phyloP scores from a whole-genome alignment of 2,113 vertebrate genomes.

The Bufo gargarizans region DNA sequence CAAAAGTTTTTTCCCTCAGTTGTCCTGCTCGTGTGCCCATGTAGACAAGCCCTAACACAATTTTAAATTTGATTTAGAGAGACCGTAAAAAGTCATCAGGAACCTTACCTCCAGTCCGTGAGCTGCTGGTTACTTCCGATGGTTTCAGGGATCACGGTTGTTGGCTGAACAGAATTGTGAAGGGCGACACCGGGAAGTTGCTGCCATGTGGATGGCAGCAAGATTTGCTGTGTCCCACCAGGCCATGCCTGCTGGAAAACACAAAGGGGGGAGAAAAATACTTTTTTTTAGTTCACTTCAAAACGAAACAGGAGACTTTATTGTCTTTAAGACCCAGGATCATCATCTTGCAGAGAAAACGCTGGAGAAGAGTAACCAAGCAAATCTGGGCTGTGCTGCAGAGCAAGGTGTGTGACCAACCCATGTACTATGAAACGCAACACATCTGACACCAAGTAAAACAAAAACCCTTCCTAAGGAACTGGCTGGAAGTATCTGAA shows the following conservation, averaged over 20 bases:
- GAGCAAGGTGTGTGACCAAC: not conserved
- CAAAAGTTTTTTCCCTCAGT: too few species aligned
- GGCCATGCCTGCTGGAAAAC: constrained; percentile 94
- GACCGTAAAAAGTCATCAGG: not conserved
- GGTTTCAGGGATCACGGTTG: constrained; percentile 82
- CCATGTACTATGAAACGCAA: not conserved
- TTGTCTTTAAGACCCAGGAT: constrained; percentile 63
- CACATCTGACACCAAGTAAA: not conserved
- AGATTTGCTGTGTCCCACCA: constrained; percentile 92
- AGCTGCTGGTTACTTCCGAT: constrained; percentile 79
- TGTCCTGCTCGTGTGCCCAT: too few species aligned
- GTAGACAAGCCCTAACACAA: not conserved
- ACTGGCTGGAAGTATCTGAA: too few species aligned
- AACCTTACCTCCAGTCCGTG: constrained; percentile 85
- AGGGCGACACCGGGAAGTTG: constrained; percentile 93
- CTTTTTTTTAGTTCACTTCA: constrained; percentile 63
- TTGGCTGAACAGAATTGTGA: constrained; percentile 87
- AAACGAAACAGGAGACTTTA: constrained; percentile 62
- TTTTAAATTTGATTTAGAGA: not conserved
- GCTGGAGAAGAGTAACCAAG: not conserved
- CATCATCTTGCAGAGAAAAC: constrained; percentile 79
- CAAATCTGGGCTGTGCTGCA: constrained; percentile 21
- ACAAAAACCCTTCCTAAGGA: not conserved
- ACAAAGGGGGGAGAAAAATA: constrained; percentile 65
- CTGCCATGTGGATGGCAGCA: constrained; percentile 96